Conservation (phyloP, 1,140 invertebrate genomes). For the Holotrichia oblita region DNA sequence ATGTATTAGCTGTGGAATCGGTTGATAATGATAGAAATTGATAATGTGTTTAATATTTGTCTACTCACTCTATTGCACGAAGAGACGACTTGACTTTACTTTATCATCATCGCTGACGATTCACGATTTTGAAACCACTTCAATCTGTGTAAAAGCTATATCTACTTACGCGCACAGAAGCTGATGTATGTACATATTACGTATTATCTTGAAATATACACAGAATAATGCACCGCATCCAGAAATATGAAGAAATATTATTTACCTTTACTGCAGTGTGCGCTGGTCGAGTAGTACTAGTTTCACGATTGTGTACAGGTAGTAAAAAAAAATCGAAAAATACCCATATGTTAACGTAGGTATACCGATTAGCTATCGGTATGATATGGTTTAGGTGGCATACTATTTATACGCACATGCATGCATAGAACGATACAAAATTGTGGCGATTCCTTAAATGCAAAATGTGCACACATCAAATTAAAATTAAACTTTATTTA, state of each 20-base stretch:
- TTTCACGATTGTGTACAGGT: neutral
- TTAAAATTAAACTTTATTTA: too few species aligned
- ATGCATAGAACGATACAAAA: neutral
- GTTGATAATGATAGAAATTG: slow-evolving; percentile 10
- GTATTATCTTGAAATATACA: too few species aligned
- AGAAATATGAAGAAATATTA: neutral
- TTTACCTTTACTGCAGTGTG: neutral
- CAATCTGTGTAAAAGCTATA: too few species aligned
- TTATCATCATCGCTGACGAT: too few species aligned
- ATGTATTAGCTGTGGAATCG: neutral
- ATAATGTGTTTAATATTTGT: neutral
- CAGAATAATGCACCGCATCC: neutral
- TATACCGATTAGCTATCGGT: slow-evolving; percentile 21
- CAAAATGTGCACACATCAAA: neutral
- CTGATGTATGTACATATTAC: too few species aligned
- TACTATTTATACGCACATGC: neutral
- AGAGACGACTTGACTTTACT: too few species aligned
- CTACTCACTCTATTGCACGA: neutral
- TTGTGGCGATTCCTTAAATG: neutral
- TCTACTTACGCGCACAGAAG: too few species aligned
- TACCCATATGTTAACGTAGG: neutral
- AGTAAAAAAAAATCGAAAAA: slow-evolving; percentile 2
- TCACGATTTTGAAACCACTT: too few species aligned
- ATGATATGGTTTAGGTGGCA: neutral
- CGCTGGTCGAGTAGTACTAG: neutral